phyloP scores from a whole-genome alignment of 1,140 invertebrate species.

The Dufourea novaeangliae region DNA sequence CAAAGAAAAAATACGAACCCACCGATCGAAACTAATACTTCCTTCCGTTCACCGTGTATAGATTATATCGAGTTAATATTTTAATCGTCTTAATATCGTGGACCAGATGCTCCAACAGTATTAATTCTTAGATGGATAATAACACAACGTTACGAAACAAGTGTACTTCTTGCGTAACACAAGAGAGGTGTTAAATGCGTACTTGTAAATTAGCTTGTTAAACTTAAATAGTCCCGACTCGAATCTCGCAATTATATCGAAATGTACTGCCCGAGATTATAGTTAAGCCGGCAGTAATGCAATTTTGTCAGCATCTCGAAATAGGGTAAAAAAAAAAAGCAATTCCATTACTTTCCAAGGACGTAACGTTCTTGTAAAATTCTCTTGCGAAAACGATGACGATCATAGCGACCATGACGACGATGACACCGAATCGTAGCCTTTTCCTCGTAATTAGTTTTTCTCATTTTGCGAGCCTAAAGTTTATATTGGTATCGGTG shows the following conservation, averaged over 20 bases:
- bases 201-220: background rate
- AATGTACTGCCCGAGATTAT: constrained; percentile 22
- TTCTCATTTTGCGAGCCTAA: constrained; percentile 18
- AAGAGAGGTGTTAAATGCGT: background rate
- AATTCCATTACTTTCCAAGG: constrained; percentile 39
- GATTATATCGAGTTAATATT: background rate
- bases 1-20: background rate
- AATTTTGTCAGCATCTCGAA: constrained; percentile 30
- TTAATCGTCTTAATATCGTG: constrained; percentile 9
- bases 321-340: constrained; percentile 12
- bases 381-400: constrained; percentile 47
- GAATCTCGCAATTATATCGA: background rate
- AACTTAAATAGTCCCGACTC: background rate
- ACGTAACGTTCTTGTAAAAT: constrained; percentile 52
- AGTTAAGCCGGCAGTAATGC: constrained; percentile 16
- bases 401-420: constrained; percentile 1
- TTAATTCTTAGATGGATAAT: constrained; percentile 8
- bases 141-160: constrained; percentile 15
- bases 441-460: constrained; percentile 58
- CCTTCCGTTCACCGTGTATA: background rate
- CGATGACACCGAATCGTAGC: constrained; percentile 31
- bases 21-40: background rate
- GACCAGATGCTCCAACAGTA: background rate
- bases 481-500: constrained; percentile 26
- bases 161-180: background rate